Conservation (phyloP, 2,888 invertebrate species). For the Caenorhabditis sp. region DNA sequence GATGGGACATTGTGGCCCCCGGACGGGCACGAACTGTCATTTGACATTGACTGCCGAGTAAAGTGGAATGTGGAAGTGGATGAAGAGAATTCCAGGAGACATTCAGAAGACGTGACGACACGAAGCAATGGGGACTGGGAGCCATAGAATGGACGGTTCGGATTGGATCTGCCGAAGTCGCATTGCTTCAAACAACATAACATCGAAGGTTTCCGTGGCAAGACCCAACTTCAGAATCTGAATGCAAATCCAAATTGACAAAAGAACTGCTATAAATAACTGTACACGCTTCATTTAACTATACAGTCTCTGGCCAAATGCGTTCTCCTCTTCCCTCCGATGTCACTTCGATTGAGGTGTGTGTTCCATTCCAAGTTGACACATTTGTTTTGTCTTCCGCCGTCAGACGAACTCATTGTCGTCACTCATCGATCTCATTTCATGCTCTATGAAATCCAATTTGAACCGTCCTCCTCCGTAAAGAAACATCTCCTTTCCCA, state of each 20-base stretch:
- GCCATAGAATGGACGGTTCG: conserved; percentile 3
- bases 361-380: neutral
- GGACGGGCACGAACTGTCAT: conserved; percentile 14
- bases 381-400: neutral
- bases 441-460: conserved; percentile 40
- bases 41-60: neutral
- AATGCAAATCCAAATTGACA: too few species aligned
- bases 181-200: too few species aligned
- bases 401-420: conserved; percentile 9
- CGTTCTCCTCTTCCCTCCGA: conserved; percentile 6
- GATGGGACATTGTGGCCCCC: conserved; percentile 23
- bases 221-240: too few species aligned
- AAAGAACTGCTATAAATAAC: conserved; percentile 23
- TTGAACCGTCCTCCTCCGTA: conserved; percentile 7
- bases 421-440: conserved; percentile 41
- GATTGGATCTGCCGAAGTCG: too few species aligned
- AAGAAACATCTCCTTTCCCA: neutral
- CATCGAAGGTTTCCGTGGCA: too few species aligned
- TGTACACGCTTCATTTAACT: conserved; percentile 56
- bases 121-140: neutral
- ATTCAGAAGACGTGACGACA: too few species aligned
- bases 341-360: neutral
- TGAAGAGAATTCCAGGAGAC: too few species aligned
- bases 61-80: neutral
- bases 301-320: conserved; percentile 19